Evolutionary conservation across 2,797 vertebrate genomes (phyloP), one percentile per base, ranked within the genome.

Genomic region (Chiroxiphia lanceolata): DNA sequence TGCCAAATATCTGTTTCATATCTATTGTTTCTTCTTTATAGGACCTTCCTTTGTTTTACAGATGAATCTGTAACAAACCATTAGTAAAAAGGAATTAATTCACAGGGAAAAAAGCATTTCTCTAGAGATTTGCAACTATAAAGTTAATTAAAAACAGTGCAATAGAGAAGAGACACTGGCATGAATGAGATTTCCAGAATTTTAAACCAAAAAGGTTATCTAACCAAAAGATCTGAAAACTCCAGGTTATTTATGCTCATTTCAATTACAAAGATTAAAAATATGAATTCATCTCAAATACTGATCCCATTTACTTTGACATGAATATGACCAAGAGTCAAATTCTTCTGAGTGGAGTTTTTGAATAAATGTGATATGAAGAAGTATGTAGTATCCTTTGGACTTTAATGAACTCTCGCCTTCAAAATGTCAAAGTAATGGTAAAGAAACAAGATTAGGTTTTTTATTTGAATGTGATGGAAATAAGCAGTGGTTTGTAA

Each of bases 1-100:
- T 76, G 84, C 57, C 87, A 94, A 89, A 38, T 88, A 83, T 69
- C 82, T 93, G 77, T 27, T 94, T 93, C 71, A 25, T 20, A 91
- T 96, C 70, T 89, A 61, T 54, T 90, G 44, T 64, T 93, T 86
- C 34, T 90, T 84, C 50, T 93, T 89, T 87, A 29, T 33, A 83
- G 51, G 36, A 79, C 10, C 21, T 83, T 92, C 67, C 38, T 48
- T 87, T 91, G 57, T 94, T 94, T 92, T 47, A 51, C 18, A 78
- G 36, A 75, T 54, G 15, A 65, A 81, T 81, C 47, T 88, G 68
- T 78, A 87, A 92, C 44, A 72, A 94, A 60, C 26, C 9, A 9
- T 78, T 78, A 92, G 50, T 40, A 81, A 59, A 94, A 93, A 80
- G 47, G 16, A 83, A 86, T 51, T 89, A 74, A 92, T 83, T 92